These are phyloP conservation scores for Enteromius fasciolatus DNA, from an alignment of 2,797 vertebrate species.

Conservation along the genomic window DNA sequence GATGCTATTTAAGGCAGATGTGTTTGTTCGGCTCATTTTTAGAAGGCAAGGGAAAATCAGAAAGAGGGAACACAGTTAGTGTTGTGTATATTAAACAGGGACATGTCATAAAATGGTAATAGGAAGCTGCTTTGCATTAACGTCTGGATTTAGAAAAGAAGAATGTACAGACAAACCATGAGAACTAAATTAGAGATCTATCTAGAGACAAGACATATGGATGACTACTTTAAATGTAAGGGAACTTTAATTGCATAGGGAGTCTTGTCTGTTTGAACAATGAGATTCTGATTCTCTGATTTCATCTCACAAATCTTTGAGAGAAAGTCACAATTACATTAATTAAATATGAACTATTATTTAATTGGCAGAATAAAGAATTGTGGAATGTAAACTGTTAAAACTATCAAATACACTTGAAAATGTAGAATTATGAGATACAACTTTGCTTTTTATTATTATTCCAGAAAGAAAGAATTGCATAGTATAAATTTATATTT, in stretches of 20 bases:
- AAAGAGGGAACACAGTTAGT: background rate
- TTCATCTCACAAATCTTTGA: background rate
- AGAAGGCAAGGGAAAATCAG: conserved; percentile 29
- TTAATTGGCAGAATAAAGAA: background rate
- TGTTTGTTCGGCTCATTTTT: conserved; percentile 24
- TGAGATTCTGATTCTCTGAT: background rate
- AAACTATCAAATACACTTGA: no score
- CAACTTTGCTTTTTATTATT: no score
- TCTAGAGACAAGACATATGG: background rate
- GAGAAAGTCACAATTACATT: background rate
- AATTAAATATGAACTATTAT: background rate
- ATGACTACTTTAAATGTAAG: background rate
- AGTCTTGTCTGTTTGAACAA: background rate
- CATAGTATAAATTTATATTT: background rate
- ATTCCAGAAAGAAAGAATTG: background rate
- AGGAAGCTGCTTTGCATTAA: background rate
- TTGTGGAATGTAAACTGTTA: no score
- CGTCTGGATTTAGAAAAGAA: background rate
- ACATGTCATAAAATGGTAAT: background rate
- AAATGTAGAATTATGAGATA: no score
- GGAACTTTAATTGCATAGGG: background rate
- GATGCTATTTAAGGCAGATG: conserved; percentile 72
- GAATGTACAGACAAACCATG: background rate
- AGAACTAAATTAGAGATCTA: background rate
- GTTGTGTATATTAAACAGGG: conserved; percentile 22